These are phyloP conservation scores for Syrmaticus mikado DNA, from an alignment of 2,113 vertebrate genomes.

Conservation along the genomic window DNA sequence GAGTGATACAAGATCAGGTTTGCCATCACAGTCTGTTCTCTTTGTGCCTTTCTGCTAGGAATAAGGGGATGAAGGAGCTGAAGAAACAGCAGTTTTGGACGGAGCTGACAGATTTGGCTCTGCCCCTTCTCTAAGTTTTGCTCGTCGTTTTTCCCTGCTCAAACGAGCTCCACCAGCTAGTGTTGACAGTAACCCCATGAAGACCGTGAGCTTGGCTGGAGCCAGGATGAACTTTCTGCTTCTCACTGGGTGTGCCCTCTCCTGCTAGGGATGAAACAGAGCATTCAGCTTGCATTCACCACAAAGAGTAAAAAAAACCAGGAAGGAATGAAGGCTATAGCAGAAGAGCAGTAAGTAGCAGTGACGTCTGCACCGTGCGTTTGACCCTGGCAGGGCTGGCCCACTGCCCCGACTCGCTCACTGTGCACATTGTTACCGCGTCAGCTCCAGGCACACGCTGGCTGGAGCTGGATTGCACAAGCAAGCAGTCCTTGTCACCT, in stretches of 20 bases:
- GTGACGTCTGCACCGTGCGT: neutral
- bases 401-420: neutral
- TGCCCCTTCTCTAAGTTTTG: neutral
- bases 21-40: neutral
- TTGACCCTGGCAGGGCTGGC: slow-evolving; percentile 3
- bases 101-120: neutral
- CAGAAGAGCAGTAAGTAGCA: neutral
- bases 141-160: neutral
- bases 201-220: slow-evolving; percentile 25
- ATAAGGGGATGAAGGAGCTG: neutral
- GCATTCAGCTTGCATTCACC: slow-evolving; percentile 37
- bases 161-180: neutral
- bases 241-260: slow-evolving; percentile 38
- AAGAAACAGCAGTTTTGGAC: neutral
- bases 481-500: neutral
- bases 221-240: slow-evolving; percentile 19
- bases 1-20: neutral
- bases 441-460: neutral
- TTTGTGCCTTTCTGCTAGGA: neutral
- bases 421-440: neutral
- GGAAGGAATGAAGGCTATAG: slow-evolving; percentile 27
- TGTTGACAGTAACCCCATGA: neutral
- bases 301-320: slow-evolving; percentile 34
- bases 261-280: slow-evolving; percentile 14
- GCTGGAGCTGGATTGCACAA: neutral